phyloP scores from a whole-genome alignment of 2,113 vertebrate genomes.

The Ranitomeya variabilis region DNA sequence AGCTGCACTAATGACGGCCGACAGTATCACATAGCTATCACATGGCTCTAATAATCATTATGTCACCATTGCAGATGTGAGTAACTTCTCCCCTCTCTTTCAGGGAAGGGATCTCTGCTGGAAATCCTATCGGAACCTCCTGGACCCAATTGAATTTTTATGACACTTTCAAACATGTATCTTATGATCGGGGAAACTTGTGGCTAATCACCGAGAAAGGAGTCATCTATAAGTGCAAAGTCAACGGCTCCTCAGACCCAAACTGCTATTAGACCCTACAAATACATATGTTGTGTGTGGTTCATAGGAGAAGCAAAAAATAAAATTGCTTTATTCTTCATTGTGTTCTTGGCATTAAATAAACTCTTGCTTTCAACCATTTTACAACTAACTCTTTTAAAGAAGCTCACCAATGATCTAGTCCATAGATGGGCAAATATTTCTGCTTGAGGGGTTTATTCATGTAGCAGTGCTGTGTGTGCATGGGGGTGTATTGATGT shows the following conservation, averaged over 20 bases:
- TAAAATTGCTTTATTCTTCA: no score
- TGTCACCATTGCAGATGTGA: background rate
- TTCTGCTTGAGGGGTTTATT: no score
- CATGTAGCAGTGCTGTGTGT: no score
- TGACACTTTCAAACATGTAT: background rate
- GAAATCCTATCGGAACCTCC: background rate
- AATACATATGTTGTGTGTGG: background rate
- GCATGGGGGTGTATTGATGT: no score
- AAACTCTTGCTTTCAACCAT: no score
- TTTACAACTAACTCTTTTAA: no score
- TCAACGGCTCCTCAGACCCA: background rate
- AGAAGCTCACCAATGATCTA: no score
- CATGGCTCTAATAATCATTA: background rate
- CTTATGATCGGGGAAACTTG: background rate
- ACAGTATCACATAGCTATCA: background rate
- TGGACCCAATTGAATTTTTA: background rate
- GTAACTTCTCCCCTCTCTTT: background rate
- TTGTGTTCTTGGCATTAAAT: no score
- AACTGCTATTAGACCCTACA: background rate
- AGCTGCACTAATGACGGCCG: no score
- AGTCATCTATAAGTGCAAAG: slow-evolving; percentile 9
- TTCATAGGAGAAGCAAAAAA: no score
- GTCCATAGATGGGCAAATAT: no score
- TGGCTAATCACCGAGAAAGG: slow-evolving; percentile 12
- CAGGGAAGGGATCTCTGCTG: slow-evolving; percentile 15